Conservation (phyloP, 2,113 vertebrate species). For the Formicarius rufipectus region DNA sequence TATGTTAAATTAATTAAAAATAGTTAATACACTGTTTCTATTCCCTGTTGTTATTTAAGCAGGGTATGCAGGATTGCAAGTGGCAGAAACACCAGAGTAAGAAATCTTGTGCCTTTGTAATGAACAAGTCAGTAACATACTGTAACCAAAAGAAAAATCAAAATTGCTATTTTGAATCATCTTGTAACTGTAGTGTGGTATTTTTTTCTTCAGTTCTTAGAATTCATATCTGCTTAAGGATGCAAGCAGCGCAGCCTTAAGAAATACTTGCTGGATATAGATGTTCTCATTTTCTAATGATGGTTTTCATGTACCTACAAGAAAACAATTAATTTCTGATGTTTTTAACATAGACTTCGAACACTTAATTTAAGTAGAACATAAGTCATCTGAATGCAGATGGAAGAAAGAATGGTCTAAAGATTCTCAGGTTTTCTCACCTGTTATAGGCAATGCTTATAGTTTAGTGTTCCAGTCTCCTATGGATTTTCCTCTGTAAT, state of each 20-base stretch:
- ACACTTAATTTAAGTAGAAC: background rate
- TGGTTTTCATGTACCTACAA: background rate
- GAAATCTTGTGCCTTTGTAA: background rate
- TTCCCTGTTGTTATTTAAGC: background rate
- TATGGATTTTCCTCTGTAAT: background rate
- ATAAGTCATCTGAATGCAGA: background rate
- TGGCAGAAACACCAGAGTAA: background rate
- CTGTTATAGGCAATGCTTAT: background rate
- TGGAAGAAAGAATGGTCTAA: background rate
- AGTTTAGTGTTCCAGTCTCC: background rate
- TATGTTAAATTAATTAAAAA: background rate
- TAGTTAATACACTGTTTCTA: background rate
- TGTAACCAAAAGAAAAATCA: background rate
- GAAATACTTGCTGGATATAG: background rate
- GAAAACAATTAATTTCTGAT: background rate
- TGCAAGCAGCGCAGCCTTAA: background rate
- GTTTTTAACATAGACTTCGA: background rate
- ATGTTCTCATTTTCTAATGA: background rate
- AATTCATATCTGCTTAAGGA: background rate
- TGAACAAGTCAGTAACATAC: background rate
- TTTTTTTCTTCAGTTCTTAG: background rate
- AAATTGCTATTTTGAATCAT: background rate
- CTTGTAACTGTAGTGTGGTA: background rate
- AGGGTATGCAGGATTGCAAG: background rate
- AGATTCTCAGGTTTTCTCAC: background rate